Evolutionary conservation across 2,797 vertebrate species (phyloP).

Genomic region (Oryzias dopingdopingensis): DNA sequence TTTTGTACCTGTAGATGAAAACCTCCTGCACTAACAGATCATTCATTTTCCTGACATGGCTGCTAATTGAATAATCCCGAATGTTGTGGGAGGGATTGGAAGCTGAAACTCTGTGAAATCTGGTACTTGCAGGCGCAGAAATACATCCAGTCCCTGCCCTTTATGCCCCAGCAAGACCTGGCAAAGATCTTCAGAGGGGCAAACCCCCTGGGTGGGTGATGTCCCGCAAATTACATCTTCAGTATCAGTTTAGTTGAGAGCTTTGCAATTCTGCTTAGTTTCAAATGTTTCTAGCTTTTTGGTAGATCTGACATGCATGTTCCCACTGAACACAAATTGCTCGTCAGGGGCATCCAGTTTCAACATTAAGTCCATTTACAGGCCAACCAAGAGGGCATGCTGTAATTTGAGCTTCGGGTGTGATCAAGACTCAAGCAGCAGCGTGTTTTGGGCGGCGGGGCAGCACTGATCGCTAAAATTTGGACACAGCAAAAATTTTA

Average conservation of each 20-base stretch:
- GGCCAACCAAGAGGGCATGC: too few species aligned
- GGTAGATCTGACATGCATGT: too few species aligned
- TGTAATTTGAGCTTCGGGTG: too few species aligned
- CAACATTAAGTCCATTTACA: too few species aligned
- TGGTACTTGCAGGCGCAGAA: conserved; percentile 87
- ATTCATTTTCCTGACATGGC: conserved; percentile 1
- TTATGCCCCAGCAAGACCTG: conserved; percentile 96
- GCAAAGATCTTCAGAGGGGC: conserved; percentile 91
- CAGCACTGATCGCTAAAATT: too few species aligned
- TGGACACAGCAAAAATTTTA: too few species aligned
- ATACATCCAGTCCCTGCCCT: conserved; percentile 95
- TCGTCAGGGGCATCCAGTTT: too few species aligned
- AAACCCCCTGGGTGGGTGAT: conserved; percentile 86
- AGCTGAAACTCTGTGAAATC: too few species aligned
- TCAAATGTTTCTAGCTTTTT: background rate
- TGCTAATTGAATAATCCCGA: conserved; percentile 35
- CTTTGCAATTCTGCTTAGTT: background rate
- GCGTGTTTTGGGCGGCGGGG: too few species aligned
- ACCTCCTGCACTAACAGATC: conserved; percentile 13
- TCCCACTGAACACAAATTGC: too few species aligned
- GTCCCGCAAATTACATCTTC: conserved; percentile 16
- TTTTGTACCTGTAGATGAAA: background rate
- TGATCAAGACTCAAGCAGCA: too few species aligned
- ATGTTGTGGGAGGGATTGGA: background rate
- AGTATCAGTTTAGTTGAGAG: conserved; percentile 18